A percentile compares a stretch with the other conserved stretches of the same genome.
Evolutionary conservation across 2,113 vertebrate species (phyloP).

Genomic region (Microtus oregoni): DNA sequence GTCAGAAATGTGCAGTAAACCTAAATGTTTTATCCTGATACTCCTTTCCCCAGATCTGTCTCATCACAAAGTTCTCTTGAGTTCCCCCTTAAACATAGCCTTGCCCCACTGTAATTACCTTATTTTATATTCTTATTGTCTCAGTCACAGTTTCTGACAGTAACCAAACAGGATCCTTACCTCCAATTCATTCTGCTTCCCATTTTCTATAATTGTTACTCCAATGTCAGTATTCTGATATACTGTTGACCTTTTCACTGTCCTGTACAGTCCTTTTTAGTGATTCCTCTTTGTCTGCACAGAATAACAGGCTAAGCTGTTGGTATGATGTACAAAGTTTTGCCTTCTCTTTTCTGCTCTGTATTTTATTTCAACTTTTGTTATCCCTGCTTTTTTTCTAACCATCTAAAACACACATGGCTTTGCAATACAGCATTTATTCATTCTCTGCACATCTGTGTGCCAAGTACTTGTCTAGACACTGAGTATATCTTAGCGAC

Average conservation of each 20-base stretch:
- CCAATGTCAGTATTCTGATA: background rate
- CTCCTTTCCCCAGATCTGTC: background rate
- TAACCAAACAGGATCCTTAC: background rate
- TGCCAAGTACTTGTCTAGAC: constrained; percentile 32
- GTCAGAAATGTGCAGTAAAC: background rate
- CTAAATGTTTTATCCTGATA: background rate
- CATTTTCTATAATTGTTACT: background rate
- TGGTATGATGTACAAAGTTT: background rate
- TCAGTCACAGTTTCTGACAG: background rate
- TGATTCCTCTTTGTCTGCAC: background rate
- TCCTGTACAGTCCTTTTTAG: background rate
- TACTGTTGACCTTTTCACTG: background rate
- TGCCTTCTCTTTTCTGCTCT: background rate
- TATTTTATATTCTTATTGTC: background rate
- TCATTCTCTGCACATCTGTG: background rate
- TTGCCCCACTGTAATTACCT: background rate
- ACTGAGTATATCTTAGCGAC: background rate
- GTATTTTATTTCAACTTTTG: background rate
- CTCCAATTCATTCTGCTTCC: background rate
- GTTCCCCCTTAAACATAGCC: background rate
- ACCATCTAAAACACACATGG: background rate
- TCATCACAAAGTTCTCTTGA: background rate
- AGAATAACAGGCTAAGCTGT: background rate
- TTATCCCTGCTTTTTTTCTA: background rate
- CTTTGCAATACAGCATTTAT: background rate